These are phyloP conservation scores for Rissa tridactyla DNA, from an alignment of 2,113 vertebrate species.

Conservation along the genomic window DNA sequence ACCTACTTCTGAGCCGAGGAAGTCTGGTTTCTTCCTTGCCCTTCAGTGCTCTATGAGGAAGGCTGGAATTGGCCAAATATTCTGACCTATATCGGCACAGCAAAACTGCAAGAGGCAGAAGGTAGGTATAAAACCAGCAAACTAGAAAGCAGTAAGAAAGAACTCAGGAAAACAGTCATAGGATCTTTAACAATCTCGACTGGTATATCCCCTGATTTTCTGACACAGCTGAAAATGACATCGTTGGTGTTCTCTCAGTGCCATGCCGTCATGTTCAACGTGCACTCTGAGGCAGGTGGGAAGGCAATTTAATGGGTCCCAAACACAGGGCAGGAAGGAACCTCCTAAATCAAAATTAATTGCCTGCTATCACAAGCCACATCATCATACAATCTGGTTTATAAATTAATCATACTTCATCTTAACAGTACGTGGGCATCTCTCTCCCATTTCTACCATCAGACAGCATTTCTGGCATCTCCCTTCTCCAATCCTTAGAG, in stretches of 20 bases:
- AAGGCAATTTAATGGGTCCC: neutral
- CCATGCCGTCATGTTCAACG: neutral
- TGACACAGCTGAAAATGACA: neutral
- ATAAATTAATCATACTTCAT: constrained; percentile 38
- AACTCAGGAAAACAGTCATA: neutral
- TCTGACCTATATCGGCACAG: neutral
- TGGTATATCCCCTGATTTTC: neutral
- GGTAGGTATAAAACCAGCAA: neutral
- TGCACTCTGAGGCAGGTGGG: neutral
- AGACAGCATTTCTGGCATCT: neutral
- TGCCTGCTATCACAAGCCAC: constrained; percentile 24
- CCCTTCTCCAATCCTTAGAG: neutral
- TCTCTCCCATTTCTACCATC: neutral
- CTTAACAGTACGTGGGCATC: constrained; percentile 3
- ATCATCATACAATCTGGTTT: constrained; percentile 22
- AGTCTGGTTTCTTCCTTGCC: neutral
- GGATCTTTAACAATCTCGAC: neutral
- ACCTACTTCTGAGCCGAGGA: neutral
- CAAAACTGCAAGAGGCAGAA: neutral
- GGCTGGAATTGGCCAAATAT: neutral
- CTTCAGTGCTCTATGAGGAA: neutral
- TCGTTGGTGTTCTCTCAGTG: neutral
- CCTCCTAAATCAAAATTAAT: constrained; percentile 46
- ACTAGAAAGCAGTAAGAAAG: neutral
- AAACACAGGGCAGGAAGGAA: neutral